Conservation (phyloP, 1,140 invertebrate genomes). For the Zaprionus vittiger region DNA sequence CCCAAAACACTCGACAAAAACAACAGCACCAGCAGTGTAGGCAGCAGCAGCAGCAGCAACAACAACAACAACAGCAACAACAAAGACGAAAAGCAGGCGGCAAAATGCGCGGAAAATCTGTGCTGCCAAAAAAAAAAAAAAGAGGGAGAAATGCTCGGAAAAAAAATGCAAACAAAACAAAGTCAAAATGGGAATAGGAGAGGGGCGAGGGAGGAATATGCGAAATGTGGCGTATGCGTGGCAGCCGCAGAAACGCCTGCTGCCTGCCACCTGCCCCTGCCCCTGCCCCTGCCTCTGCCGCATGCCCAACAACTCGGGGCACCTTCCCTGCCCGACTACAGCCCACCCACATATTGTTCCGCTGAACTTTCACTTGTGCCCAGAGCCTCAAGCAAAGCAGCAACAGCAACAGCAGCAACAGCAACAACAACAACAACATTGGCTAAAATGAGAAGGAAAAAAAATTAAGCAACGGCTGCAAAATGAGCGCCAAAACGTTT, state of each 20-base stretch:
- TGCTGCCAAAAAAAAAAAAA: conserved; percentile 56
- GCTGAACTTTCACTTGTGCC: conserved; percentile 71
- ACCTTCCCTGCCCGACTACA: not conserved
- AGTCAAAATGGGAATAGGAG: conserved; percentile 45
- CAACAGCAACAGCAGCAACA: conserved; percentile 35
- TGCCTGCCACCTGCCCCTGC: not conserved
- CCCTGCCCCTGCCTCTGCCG: not conserved
- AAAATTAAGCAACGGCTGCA: conserved; percentile 78
- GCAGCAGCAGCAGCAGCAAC: conserved; percentile 28
- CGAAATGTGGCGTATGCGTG: conserved; percentile 59
- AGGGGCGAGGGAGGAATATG: conserved; percentile 41
- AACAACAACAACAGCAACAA: conserved; percentile 8
- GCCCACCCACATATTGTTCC: conserved; percentile 44
- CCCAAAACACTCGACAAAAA: conserved; percentile 71
- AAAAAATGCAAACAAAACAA: conserved; percentile 56
- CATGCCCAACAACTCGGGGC: not conserved
- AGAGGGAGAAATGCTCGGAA: conserved; percentile 19
- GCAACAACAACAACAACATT: conserved; percentile 24
- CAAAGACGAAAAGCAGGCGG: conserved; percentile 39
- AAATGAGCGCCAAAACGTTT: conserved; percentile 79
- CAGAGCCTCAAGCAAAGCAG: conserved; percentile 50
- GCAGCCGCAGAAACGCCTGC: conserved; percentile 35
- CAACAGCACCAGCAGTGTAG: conserved; percentile 17
- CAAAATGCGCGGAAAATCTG: conserved; percentile 75
- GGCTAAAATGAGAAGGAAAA: conserved; percentile 11